phyloP scores from a whole-genome alignment of 2,797 vertebrate species.

The Poeciliopsis gracilis region DNA sequence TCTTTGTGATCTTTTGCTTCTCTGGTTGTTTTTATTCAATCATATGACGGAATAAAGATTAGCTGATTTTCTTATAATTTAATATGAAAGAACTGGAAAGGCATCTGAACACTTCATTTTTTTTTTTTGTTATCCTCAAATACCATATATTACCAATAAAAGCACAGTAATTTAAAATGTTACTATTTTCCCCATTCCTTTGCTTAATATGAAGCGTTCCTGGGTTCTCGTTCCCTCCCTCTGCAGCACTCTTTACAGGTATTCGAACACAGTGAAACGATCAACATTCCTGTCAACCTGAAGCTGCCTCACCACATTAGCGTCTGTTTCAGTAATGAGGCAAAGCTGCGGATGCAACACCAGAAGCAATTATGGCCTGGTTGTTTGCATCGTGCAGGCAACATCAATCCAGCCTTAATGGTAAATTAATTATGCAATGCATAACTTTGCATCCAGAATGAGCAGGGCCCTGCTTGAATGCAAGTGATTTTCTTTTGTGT shows the following conservation, averaged over 20 bases:
- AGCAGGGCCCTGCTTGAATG: conserved; percentile 45
- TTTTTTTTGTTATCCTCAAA: not conserved
- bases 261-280: conserved; percentile 14
- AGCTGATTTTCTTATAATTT: not conserved
- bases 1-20: not conserved
- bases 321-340: conserved; percentile 79
- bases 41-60: not conserved
- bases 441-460: conserved; percentile 73
- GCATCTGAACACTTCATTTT: not conserved
- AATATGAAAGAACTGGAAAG: not conserved
- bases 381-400: conserved; percentile 66
- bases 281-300: conserved; percentile 63
- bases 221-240: conserved; percentile 1
- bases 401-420: conserved; percentile 77
- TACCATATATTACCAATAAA: conserved; percentile 35
- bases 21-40: not conserved
- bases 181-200: not conserved
- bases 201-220: conserved; percentile 35
- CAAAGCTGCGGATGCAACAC: conserved; percentile 68
- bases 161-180: conserved; percentile 20
- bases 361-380: conserved; percentile 73
- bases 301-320: conserved; percentile 68
- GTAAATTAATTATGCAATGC: conserved; percentile 79
- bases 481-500: conserved; percentile 44
- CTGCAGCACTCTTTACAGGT: conserved; percentile 4